Evolutionary conservation across 2,888 invertebrate genomes (phyloP).

Genomic region (Dryobotodes eremita): DNA sequence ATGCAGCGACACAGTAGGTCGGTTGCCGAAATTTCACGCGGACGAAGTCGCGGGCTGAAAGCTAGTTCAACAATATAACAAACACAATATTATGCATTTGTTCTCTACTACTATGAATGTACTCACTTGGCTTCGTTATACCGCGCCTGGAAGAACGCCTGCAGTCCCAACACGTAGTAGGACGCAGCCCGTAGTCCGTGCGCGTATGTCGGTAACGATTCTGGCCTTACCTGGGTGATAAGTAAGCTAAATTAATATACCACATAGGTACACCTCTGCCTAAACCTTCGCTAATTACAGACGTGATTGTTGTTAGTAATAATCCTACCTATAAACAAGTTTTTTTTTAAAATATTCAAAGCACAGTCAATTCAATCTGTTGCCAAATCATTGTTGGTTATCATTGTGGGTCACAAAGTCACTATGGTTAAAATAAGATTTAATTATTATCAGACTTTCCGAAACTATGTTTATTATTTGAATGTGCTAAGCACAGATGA

Average conservation of each 20-base stretch:
- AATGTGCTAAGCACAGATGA: background rate
- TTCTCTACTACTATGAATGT: background rate
- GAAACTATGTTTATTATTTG: background rate
- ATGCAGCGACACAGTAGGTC: background rate
- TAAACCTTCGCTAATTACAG: background rate
- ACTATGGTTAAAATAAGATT: background rate
- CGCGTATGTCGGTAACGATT: conserved; percentile 96
- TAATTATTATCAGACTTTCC: background rate
- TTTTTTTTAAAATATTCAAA: background rate
- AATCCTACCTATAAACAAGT: background rate
- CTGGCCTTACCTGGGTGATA: conserved; percentile 95
- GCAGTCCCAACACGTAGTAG: conserved; percentile 98
- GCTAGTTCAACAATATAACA: no score
- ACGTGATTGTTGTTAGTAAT: background rate
- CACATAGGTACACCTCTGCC: background rate
- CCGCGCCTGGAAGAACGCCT: conserved; percentile 98
- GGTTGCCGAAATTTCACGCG: background rate
- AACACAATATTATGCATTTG: no score
- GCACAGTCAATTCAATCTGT: background rate
- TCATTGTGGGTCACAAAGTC: background rate
- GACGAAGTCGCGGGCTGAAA: no score
- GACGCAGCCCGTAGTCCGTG: conserved; percentile 99
- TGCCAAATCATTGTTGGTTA: background rate
- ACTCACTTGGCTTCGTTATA: conserved; percentile 99
- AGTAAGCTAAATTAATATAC: background rate